These are phyloP conservation scores for Athrips mouffetella DNA, from an alignment of 2,888 invertebrate species.

Conservation along the genomic window DNA sequence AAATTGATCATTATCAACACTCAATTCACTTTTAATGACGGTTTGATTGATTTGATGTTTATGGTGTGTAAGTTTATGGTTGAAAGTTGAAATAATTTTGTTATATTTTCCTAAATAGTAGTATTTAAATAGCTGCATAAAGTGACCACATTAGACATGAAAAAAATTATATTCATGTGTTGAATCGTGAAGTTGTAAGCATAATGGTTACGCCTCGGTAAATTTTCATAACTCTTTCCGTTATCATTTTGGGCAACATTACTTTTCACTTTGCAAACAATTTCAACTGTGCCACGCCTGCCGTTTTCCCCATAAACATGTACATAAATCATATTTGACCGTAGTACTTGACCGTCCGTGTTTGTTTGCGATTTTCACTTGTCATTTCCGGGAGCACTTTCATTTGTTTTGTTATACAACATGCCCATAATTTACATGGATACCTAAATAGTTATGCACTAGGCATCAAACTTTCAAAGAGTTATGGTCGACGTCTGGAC, in stretches of 20 bases:
- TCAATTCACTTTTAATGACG: not conserved
- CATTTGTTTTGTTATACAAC: slow-evolving; percentile 54
- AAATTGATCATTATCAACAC: not conserved
- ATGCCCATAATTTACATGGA: not conserved
- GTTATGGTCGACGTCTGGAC: slow-evolving; percentile 15
- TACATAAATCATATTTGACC: not conserved
- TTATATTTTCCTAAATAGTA: too few species aligned
- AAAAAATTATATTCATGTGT: too few species aligned
- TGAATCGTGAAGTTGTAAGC: too few species aligned
- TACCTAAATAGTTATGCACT: not conserved
- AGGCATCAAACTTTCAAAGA: slow-evolving; percentile 33
- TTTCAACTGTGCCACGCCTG: not conserved
- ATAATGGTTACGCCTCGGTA: too few species aligned
- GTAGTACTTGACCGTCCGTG: slow-evolving; percentile 8
- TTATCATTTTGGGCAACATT: not conserved
- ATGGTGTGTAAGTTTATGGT: too few species aligned
- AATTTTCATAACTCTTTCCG: too few species aligned
- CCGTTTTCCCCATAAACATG: not conserved
- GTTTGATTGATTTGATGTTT: not conserved
- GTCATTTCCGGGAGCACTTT: slow-evolving; percentile 52
- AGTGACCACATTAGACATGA: too few species aligned
- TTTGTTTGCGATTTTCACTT: slow-evolving; percentile 35
- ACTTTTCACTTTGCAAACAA: not conserved
- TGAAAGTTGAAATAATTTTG: too few species aligned
- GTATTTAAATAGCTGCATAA: too few species aligned